Conservation (phyloP, 2,113 vertebrate species). For the Sturnira hondurensis region DNA sequence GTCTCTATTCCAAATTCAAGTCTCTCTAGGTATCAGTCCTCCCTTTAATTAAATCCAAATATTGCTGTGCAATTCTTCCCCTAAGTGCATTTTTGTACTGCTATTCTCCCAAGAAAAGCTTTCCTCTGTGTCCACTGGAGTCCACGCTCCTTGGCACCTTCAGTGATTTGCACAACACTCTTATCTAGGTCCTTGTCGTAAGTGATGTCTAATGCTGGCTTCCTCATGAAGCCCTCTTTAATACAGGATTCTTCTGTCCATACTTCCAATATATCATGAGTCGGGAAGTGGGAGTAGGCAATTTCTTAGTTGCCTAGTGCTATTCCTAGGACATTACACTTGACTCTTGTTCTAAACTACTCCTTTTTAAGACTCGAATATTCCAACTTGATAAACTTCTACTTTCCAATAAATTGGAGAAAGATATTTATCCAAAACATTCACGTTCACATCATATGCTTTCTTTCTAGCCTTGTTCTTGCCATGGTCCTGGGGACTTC, state of each 20-base stretch:
- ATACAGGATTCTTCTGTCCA: neutral
- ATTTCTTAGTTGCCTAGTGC: neutral
- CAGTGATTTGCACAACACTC: too few relatives aligned
- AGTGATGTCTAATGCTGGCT: neutral
- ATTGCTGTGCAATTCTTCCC: neutral
- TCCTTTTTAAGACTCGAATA: neutral
- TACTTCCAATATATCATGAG: neutral
- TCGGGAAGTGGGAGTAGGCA: neutral
- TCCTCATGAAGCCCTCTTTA: neutral
- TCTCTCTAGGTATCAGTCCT: neutral
- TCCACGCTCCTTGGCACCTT: neutral
- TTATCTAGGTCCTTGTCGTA: neutral
- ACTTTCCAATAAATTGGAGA: neutral
- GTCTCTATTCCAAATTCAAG: neutral
- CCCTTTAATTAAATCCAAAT: neutral
- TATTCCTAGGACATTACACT: neutral
- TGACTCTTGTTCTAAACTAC: neutral
- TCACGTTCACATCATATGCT: neutral
- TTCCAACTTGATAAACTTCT: neutral
- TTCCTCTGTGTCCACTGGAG: neutral
- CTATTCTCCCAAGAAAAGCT: neutral
- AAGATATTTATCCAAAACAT: neutral
- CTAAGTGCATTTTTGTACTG: neutral
- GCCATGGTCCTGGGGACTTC: neutral
- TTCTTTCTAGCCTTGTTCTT: neutral